Evolutionary conservation across 2,797 vertebrate species (phyloP).

Genomic region (Epinephelus awoara): DNA sequence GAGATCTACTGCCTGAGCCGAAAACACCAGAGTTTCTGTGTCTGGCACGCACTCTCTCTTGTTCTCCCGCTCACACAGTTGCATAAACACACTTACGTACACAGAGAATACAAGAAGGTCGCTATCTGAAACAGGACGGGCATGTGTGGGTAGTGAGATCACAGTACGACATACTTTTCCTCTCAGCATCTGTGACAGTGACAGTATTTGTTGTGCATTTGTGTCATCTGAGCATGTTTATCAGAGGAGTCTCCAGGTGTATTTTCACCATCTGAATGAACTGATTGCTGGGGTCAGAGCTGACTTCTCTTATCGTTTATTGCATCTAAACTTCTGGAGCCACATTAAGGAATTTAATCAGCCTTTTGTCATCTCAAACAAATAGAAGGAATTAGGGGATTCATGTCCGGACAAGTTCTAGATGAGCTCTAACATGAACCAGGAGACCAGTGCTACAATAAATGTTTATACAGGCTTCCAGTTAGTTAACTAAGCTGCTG

Average conservation of each 20-base stretch:
- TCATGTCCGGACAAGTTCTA: not conserved
- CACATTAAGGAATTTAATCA: not conserved
- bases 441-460: not conserved
- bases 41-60: constrained; percentile 66
- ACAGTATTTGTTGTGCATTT: constrained; percentile 55
- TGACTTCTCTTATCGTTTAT: not conserved
- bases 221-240: constrained; percentile 33
- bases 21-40: constrained; percentile 75
- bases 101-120: constrained; percentile 66
- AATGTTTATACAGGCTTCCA: not conserved
- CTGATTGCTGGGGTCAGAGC: constrained; percentile 10
- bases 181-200: constrained; percentile 61
- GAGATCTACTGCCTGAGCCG: constrained; percentile 69
- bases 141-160: constrained; percentile 76
- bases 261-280: constrained; percentile 34
- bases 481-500: no score
- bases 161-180: constrained; percentile 69
- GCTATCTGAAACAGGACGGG: constrained; percentile 57
- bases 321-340: not conserved
- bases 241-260: constrained; percentile 45
- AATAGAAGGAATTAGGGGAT: not conserved
- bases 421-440: not conserved
- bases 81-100: constrained; percentile 63
- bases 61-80: constrained; percentile 56
- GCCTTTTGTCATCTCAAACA: constrained; percentile 8